Base-by-base conservation (phyloP, 2,113 vertebrate species). In the Poecilia latipinna region DNA sequence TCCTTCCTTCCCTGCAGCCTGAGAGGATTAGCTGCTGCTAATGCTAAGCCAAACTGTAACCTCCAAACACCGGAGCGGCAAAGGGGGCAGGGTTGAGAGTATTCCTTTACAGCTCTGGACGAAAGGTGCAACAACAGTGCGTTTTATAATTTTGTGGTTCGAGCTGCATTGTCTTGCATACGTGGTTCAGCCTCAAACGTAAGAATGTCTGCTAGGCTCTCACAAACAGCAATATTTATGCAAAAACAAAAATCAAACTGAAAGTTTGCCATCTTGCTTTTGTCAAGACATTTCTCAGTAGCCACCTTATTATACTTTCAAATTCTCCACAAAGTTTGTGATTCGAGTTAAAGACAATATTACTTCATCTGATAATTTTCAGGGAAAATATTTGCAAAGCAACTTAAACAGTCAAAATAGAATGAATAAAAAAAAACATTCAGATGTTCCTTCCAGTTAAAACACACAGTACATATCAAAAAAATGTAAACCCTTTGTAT, bases 11-110 rank as follows among this genome's bases (percentile, higher is more conserved):
- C 92, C 88, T 90, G 74, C 78, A 90, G 90, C 81, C 91, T 91
- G 89, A 96, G 95, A 93, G 90, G 95, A 96, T 95, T 96, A 95
- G 93, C 91, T 66, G 70, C 75, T 80, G 90, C 78, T 95, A 95
- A 95, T 84, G 90, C 92, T 92, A 91, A 90, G 80, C 90, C 91
- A 91, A 86, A 87, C 62, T 63, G 84, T 87, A 90, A 90, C 84
- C 86, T 90, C 69, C 73, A 77, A 82, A 65, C 73, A 78, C 48
- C 66, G 75, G 54, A 85, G 83, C 69, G 61, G 70, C 69, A 76
- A 80, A 73, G 74, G 64, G 76, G 75, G 73, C 26, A 71, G 65
- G 72, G 65, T 67, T n/a, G 24, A 62, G 57, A 77, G 42, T 37
- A 62, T 63, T 79, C 63, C 63, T 82, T 35, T 79, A 39, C 33